A percentile compares a stretch with the other conserved stretches of the same genome.
Evolutionary conservation across 1,140 invertebrate genomes (phyloP).

Genomic region (Calephelis virginiensis): DNA sequence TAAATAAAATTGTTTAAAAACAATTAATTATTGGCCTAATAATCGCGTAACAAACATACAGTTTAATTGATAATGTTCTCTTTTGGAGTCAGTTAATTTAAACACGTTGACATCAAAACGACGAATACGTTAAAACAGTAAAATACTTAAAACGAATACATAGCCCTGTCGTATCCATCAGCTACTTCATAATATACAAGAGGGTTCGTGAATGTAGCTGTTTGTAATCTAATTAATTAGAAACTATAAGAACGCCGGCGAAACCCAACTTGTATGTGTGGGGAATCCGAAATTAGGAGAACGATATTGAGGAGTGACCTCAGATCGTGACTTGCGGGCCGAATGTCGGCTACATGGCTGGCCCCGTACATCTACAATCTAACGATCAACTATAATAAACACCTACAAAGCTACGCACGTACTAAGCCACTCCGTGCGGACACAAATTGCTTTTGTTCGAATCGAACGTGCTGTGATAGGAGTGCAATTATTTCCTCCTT

Average conservation of each 20-base stretch:
- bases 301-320: constrained; percentile 52
- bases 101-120: too few species aligned
- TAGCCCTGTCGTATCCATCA: constrained; percentile 21
- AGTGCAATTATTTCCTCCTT: constrained; percentile 58
- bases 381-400: constrained; percentile 60
- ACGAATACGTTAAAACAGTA: too few species aligned
- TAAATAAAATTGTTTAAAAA: too few species aligned
- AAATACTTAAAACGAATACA: too few species aligned
- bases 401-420: constrained; percentile 66
- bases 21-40: too few species aligned
- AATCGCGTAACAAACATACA: too few species aligned
- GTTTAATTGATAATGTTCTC: too few species aligned
- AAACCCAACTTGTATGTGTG: constrained; percentile 45
- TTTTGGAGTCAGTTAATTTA: too few species aligned
- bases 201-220: background rate
- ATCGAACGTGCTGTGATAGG: constrained; percentile 58
- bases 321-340: constrained; percentile 47
- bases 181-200: too few species aligned
- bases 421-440: constrained; percentile 64
- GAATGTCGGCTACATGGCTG: constrained; percentile 27
- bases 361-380: constrained; percentile 32
- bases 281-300: constrained; percentile 54
- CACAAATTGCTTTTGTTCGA: constrained; percentile 75
- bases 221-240: constrained; percentile 44
- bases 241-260: constrained; percentile 30